Percentiles rank a stretch among this genome's conserved stretches.
These are phyloP conservation scores for Callimorpha dominula DNA, from an alignment of 2,888 invertebrate species.

Conservation along the genomic window DNA sequence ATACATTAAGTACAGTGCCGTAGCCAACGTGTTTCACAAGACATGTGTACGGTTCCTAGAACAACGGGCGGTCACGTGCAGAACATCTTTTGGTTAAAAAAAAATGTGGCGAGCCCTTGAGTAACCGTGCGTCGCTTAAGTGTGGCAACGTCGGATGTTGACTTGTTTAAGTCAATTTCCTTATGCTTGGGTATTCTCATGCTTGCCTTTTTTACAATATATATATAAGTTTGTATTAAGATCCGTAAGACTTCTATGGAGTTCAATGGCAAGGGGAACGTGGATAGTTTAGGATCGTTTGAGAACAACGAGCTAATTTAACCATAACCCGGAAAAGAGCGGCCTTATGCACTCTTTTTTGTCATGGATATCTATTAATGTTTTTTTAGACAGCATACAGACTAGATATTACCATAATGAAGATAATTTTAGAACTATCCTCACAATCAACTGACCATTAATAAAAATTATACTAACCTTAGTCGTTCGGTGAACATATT, in stretches of 20 bases:
- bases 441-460: constrained; percentile 29
- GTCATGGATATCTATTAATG: neutral
- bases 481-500: constrained; percentile 70
- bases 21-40: constrained; percentile 41
- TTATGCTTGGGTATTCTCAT: constrained; percentile 38
- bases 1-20: constrained; percentile 32
- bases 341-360: neutral
- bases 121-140: constrained; percentile 57
- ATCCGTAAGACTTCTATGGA: neutral
- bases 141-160: constrained; percentile 57
- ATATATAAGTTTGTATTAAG: neutral
- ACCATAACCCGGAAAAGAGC: neutral
- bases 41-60: constrained; percentile 80
- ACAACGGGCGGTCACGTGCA: constrained; percentile 72
- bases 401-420: neutral
- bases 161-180: constrained; percentile 58
- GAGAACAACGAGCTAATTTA: neutral
- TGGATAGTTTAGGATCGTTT: neutral
- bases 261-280: neutral
- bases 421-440: constrained; percentile 26
- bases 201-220: constrained; percentile 14
- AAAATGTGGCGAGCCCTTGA: constrained; percentile 68
- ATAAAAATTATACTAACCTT: constrained; percentile 45
- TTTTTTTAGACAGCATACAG: neutral
- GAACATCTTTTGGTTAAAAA: constrained; percentile 62